Percentiles rank a stretch among this genome's conserved stretches.
Evolutionary conservation across 2,113 vertebrate genomes (phyloP).

Genomic region (Apteryx owenii): DNA sequence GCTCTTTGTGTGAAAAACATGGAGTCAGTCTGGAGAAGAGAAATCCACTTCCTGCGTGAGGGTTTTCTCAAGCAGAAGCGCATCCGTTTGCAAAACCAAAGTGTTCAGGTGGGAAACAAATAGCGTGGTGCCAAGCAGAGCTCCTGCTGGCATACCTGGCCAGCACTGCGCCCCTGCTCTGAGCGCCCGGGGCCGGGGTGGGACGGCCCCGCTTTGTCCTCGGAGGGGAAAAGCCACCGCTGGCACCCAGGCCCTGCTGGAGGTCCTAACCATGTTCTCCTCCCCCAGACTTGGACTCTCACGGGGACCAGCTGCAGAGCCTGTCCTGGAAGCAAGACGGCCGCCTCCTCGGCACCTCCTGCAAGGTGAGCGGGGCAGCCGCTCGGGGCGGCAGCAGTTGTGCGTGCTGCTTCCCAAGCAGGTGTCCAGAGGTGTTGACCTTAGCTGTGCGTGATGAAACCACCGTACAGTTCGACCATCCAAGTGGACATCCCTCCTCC

Average conservation of each 20-base stretch:
- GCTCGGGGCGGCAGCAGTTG: not conserved
- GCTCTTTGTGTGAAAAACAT: not conserved
- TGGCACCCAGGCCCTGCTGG: not conserved
- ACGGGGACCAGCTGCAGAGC: constrained; percentile 88
- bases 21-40: not conserved
- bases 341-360: constrained; percentile 85
- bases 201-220: not conserved
- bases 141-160: not conserved
- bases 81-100: not conserved
- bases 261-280: not conserved
- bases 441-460: not conserved
- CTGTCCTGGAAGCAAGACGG: constrained; percentile 90
- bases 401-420: not conserved
- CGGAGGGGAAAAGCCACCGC: not conserved
- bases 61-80: not conserved
- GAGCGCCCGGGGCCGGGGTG: not conserved
- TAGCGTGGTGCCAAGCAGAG: not conserved
- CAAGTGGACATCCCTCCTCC: not conserved
- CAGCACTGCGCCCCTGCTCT: not conserved
- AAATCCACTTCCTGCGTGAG: too few relatives aligned
- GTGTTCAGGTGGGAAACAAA: not conserved
- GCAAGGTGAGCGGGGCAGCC: constrained; percentile 81
- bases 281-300: constrained; percentile 83
- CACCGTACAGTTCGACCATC: not conserved
- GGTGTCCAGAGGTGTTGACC: not conserved